Base-by-base conservation (phyloP, 2,888 invertebrate genomes). In the Petrolisthes manimaculis region DNA sequence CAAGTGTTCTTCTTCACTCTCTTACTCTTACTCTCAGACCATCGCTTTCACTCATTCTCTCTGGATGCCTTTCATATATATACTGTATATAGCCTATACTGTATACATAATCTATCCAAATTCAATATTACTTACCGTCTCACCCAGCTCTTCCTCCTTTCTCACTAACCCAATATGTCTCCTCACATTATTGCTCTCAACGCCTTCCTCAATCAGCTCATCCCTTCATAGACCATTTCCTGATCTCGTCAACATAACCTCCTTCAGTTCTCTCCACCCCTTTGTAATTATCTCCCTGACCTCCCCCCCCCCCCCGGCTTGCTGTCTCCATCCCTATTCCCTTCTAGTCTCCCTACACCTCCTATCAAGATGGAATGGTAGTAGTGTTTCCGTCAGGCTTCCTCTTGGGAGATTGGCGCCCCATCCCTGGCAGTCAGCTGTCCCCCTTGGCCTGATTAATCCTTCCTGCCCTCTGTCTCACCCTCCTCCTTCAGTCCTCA, bases 391-490 rank as follows among this genome's bases (percentile, higher is more conserved):
- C 14, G 71, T 71, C 71, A 12, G 21, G 71, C 6, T 12, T 21
- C 71, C 6, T n/a, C 71, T 21, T 21, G 6, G 18, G 71, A 71
- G 71, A 71, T 21, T n/a, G 21, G 71, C 71, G n/a, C 71, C 71
- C 71, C 71, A 71, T 71, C 21, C 21, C 71, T 71, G 71, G 71
- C 71, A 71, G 71, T 71, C 71, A 71, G n/a, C 21, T 71, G 71
- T 71, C 71, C n/a, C 71, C n/a, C 18, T 37, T 71, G 21, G 71
- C 21, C 18, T n/a, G 18, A 71, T 71, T 71, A 71, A 21, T n/a
- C 71, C 53, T 51, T 77, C 77, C 51, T 53, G 51, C 79, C 24
- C 79, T 51, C 24, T 79, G 37, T 51, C 53, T 12, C n/a, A 51
- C 12, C 9, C 79, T 79, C 79, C 9, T 18, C 24, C 79, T 79